Evolutionary conservation across 2,113 vertebrate species (phyloP), one percentile per base, ranked within the genome.

Genomic region (Excalfactoria chinensis): DNA sequence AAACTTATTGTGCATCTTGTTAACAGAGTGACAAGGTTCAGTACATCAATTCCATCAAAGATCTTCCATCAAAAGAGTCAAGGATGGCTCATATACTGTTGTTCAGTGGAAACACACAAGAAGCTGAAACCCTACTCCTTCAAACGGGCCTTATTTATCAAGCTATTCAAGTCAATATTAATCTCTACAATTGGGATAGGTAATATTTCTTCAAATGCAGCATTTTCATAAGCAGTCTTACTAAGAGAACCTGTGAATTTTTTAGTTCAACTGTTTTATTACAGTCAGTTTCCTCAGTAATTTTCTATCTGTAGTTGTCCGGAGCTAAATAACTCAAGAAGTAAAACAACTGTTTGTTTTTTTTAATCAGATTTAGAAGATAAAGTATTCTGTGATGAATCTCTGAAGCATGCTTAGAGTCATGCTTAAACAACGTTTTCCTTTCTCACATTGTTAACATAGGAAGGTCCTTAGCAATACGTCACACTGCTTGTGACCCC

Each of bases 181-280:
- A 98, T 72, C 98, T 99, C 32, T 99, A 98, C 97, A 99, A 98
- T 91, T 99, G 99, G 99, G 98, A 99, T 75, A 99, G 99, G 99
- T 99, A 97, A 48, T 70, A 77, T 8, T 60, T 59, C 58, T 71
- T 40, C 46, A 44, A 30, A 12, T 20, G 12, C 17, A 71, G 1
- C 8, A 8, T 2, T 6, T 74, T 77, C 30, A 17, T 66, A 18
- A 74, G 41, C 35, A 49, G 0, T 34, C 71, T 51, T 69, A 23
- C 7, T 66, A 19, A 71, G 35, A 46, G 64, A 71, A 58, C n/a
- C 19, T 35, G 64, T 75, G 41, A n/a, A 23, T 70, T 44, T 26
- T 68, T 83, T 30, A 40, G 16, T 11, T 51, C 16, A 1, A 7
- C 77, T 69, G 32, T 60, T 86, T 62, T 14, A 13, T 19, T 53